Evolutionary conservation across 2,888 invertebrate genomes (phyloP), one percentile per base, ranked within the genome.

Genomic region (Portevinia maculata): DNA sequence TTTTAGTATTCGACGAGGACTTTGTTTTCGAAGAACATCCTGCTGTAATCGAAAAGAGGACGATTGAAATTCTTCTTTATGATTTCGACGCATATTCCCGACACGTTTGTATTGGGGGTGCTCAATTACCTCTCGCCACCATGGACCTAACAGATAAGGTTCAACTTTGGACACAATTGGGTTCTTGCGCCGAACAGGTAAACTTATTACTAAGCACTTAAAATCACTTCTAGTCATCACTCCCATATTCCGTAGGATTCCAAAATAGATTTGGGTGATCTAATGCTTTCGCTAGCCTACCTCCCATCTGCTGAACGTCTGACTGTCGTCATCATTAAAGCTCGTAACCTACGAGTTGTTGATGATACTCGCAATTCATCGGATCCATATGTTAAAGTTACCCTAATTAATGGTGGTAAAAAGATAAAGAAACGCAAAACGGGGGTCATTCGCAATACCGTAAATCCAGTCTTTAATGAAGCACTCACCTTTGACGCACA

Each of bases 361-460:
- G 98, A 98, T 88, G 97, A 98, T 87, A 97, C 97, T 37, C 89
- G 92, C 53, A 98, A 98, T 85, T 96, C 96, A 30, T 98, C 92
- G 95, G 98, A 98, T 93, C 98, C 98, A 0, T 98, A 98, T 90
- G 97, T 98, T 69, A 98, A 98, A 91, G 95, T 98, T 24, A 95
- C 96, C 86, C 92, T 98, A 70, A 93, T 97, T 86, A 96, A 96
- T 87, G 95, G 96, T 90, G 96, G 96, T 2, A 96, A 97, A 89
- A 92, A 97, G 76, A 95, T 98, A 86, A 97, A 97, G 91, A 98
- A 98, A 92, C 96, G 97, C 90, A 98, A 98, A 90, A 98, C 98
- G 0, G 95, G 96, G 0, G 97, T 98, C 0, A 96, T 96, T 89
- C 94, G 96, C 88, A 96, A 95, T 86, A 97, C 96, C 0, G 92